Conservation (phyloP, 2,797 vertebrate species). For the Perodicticus potto region DNA sequence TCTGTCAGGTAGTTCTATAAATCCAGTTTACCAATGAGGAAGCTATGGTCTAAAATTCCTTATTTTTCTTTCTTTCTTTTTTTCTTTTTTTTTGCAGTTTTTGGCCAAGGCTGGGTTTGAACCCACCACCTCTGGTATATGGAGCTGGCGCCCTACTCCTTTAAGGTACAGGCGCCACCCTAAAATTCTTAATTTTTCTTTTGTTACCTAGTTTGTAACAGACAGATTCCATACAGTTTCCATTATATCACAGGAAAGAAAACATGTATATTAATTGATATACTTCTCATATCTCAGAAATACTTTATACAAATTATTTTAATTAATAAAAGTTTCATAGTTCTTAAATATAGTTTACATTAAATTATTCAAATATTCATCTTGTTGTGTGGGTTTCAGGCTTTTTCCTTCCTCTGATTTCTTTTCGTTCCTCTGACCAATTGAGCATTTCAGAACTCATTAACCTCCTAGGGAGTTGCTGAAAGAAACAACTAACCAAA, state of each 20-base stretch:
- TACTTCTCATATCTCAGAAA: background rate
- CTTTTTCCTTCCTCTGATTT: background rate
- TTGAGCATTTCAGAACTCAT: background rate
- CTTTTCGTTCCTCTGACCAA: background rate
- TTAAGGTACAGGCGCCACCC: background rate
- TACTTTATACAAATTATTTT: background rate
- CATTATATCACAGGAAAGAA: background rate
- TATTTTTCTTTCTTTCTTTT: too few species aligned
- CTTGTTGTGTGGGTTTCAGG: background rate
- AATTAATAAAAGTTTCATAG: background rate
- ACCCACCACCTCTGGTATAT: too few species aligned
- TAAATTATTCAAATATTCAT: background rate
- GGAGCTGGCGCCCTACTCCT: too few species aligned
- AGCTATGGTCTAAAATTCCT: background rate
- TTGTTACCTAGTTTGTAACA: background rate
- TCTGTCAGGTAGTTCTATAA: background rate
- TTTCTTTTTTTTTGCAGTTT: too few species aligned
- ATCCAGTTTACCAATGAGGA: background rate
- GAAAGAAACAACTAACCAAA: conserved; percentile 9
- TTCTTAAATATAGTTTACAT: background rate
- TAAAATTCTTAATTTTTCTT: background rate
- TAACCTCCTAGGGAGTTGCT: background rate
- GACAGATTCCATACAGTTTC: background rate
- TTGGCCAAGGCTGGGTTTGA: too few species aligned
- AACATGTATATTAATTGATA: background rate